Evolutionary conservation across 1,140 invertebrate species (phyloP), one percentile per base, ranked within the genome.

Genomic region (Trichoplusia ni): DNA sequence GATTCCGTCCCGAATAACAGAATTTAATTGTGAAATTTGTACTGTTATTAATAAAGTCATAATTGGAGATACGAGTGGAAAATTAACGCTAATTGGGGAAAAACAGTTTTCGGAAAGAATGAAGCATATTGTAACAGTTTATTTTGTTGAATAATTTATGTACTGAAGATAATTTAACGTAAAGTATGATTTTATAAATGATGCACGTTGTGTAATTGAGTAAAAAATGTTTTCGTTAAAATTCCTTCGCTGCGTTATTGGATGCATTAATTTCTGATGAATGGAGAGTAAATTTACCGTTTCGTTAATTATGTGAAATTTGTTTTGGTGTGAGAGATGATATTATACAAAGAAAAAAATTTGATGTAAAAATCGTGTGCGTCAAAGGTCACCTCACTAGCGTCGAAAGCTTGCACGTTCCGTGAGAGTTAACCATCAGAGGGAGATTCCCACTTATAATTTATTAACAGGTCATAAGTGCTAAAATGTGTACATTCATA

Each of bases 381-480:
- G n/a, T n/a, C n/a, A n/a, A n/a, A 61, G 13, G 9, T n/a, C 25
- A 7, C 29, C 37, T 49, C 23, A 42, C 40, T 47, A 38, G 14
- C 14, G 42, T 31, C 14, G 42, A 27, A 25, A 38, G 40, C 47
- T 58, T 27, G 37, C 40, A 56, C 40, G 59, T 79, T 75, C 58
- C 79, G 78, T 82, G 79, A 77, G 79, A 77, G 56, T 58, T 56
- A 33, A 61, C 79, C 79, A 86, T 84, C 80, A 77, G 69, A 46
- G 65, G 64, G 31, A 73, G 54, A 79, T 76, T 74, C 74, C 64
- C 69, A 78, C 72, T 77, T 79, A 90, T 90, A 86, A 91, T 91
- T 90, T 91, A 91, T 90, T 89, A 90, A 89, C 82, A 80, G 75
- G 70, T 81, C 77, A 84, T 89, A 85, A 91, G 88, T 90, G 89